Evolutionary conservation across 2,888 invertebrate genomes (phyloP).

Genomic region (Mechanitis mazaeus): DNA sequence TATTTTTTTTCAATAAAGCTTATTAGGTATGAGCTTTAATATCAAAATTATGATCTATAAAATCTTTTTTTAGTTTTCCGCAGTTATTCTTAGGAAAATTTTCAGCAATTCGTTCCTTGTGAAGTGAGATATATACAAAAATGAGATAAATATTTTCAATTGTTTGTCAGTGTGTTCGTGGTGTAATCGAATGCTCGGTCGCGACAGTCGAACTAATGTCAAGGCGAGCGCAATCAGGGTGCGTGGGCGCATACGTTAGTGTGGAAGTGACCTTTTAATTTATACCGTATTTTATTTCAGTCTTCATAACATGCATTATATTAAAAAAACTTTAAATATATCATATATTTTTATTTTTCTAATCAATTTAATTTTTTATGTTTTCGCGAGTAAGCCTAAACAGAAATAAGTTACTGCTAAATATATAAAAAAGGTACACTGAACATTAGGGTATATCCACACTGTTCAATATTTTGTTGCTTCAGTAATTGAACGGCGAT

Average conservation of each 20-base stretch:
- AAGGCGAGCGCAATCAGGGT: constrained; percentile 71
- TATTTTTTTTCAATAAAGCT: no score
- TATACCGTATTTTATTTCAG: constrained; percentile 18
- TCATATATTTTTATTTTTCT: background rate
- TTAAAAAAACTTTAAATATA: background rate
- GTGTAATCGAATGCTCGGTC: constrained; percentile 43
- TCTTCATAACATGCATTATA: background rate
- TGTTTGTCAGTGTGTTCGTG: constrained; percentile 29
- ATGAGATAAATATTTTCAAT: background rate
- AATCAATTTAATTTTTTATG: no score
- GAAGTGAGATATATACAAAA: background rate
- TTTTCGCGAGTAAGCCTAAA: no score
- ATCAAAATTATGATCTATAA: no score
- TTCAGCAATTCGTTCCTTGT: no score
- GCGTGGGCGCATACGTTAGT: constrained; percentile 56
- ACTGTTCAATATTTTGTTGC: constrained; percentile 46
- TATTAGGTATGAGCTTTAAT: no score
- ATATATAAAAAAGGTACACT: background rate
- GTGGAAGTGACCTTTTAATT: constrained; percentile 41
- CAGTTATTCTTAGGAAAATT: no score
- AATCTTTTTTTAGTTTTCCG: no score
- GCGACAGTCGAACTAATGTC: constrained; percentile 73
- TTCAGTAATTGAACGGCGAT: constrained; percentile 75
- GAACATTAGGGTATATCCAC: constrained; percentile 39
- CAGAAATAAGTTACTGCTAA: no score